Evolutionary conservation across 2,888 invertebrate species (phyloP), one percentile per base, ranked within the genome.

Genomic region (Siphlonurus alternatus): DNA sequence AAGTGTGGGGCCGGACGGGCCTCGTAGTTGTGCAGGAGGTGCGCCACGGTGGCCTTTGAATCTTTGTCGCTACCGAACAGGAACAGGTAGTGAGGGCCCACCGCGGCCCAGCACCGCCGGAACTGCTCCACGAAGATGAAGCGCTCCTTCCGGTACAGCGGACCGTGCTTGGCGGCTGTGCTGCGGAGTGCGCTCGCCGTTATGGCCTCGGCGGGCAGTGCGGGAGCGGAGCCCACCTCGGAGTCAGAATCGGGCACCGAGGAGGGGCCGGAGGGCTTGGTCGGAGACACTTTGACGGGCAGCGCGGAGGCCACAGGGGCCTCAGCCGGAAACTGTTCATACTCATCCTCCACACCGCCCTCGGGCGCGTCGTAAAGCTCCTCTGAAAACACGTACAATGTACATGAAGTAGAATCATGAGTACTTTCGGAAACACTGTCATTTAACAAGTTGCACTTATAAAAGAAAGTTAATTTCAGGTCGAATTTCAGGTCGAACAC

Each of bases 11-110:
- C 73, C 2, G 74, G 67, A n/a, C 75, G 71, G 2, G 71, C 72
- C 65, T 68, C 71, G 64, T 73, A 75, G 23, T 72, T 73, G 1
- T 69, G 71, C n/a, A 76, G 70, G 1, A 72, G 66, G 3, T 71
- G 64, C 2, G 74, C 69, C 10, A 67, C 68, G 19, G 68, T 67
- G 0, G 75, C 74, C 3, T 71, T 71, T 51, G 61, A 70, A 15
- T 74, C 73, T 22, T 71, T 71, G 56, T 74, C 72, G 64, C 64
- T 74, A 2, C 70, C 70, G 59, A 74, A 74, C 1, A 74, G 68
- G 2, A 75, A 68, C 15, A 76, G 63, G 66, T 74, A 72, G 2
- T 69, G 66, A 1, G 68, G 68, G 18, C 70, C 62, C 19, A 72
- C 66, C 2, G 69, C 71, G 2, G 69, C 72, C 72, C 72, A 72